A percentile compares a stretch with the other conserved stretches of the same genome.
These are phyloP conservation scores for Enteromius paludinosus DNA, from an alignment of 2,797 vertebrate genomes.

Conservation along the genomic window DNA sequence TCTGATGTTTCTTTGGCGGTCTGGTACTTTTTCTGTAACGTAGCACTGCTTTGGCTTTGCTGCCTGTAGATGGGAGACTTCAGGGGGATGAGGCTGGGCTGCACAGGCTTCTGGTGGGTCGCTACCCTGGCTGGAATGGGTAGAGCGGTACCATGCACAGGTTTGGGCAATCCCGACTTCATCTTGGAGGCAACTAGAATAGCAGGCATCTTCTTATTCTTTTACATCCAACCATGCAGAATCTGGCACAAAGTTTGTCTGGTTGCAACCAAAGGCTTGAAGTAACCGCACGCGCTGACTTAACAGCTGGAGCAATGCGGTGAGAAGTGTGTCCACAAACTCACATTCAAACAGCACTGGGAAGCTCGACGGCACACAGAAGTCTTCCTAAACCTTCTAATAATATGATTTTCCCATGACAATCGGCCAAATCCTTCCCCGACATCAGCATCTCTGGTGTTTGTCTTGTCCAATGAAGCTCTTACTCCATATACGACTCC, in stretches of 20 bases:
- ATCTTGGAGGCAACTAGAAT: constrained; percentile 95
- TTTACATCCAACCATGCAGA: constrained; percentile 44
- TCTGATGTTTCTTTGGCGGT: constrained; percentile 36
- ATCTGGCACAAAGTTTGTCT: constrained; percentile 37
- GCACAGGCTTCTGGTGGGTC: constrained; percentile 60
- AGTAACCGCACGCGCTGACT: constrained; percentile 27
- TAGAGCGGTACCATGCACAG: constrained; percentile 88
- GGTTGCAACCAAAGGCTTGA: constrained; percentile 29
- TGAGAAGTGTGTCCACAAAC: constrained; percentile 31
- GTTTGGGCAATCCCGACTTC: constrained; percentile 96
- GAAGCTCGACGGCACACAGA: constrained; percentile 24
- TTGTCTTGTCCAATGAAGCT: constrained; percentile 22
- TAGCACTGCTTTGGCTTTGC: constrained; percentile 38
- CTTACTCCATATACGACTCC: neutral
- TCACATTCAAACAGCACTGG: constrained; percentile 27
- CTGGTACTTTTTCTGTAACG: constrained; percentile 36
- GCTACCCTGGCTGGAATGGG: constrained; percentile 78
- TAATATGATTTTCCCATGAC: constrained; percentile 44
- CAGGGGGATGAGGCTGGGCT: constrained; percentile 76
- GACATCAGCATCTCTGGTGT: constrained; percentile 12
- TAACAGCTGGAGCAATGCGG: constrained; percentile 56
- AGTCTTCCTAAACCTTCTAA: constrained; percentile 27
- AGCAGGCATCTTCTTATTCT: constrained; percentile 90
- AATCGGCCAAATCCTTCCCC: constrained; percentile 22
- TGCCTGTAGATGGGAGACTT: constrained; percentile 72